Percentiles rank a stretch among this genome's conserved stretches.
Evolutionary conservation across 1,140 invertebrate genomes (phyloP).

Genomic region (Drosophila sucinea): DNA sequence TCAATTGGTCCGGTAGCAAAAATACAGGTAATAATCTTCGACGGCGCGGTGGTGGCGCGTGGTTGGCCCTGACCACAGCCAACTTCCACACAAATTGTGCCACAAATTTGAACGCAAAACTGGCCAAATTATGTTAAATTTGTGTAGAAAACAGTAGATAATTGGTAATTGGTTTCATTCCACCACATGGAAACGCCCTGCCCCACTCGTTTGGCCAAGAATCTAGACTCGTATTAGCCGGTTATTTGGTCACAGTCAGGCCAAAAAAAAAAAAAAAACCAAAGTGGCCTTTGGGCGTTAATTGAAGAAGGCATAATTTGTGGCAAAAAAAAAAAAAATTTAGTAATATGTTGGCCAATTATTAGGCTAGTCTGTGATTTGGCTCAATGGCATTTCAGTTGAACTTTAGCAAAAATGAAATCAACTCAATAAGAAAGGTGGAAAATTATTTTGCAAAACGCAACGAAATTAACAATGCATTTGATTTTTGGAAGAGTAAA

Average conservation of each 20-base stretch:
- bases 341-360: conserved; percentile 59
- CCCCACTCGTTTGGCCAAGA: conserved; percentile 26
- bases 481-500: neutral
- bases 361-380: conserved; percentile 32
- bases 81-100: conserved; percentile 75
- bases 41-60: conserved; percentile 29
- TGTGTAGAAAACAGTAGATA: conserved; percentile 82
- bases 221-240: conserved; percentile 57
- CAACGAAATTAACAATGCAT: neutral
- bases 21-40: conserved; percentile 43
- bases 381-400: conserved; percentile 39
- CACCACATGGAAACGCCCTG: conserved; percentile 25
- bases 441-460: neutral
- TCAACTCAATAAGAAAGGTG: neutral
- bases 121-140: conserved; percentile 82
- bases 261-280: conserved; percentile 1
- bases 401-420: conserved; percentile 9
- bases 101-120: conserved; percentile 80
- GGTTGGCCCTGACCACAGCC: conserved; percentile 81
- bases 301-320: conserved; percentile 75
- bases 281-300: conserved; percentile 63
- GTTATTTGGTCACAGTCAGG: conserved; percentile 44
- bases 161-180: conserved; percentile 81
- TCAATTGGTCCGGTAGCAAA: conserved; percentile 28
- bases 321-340: conserved; percentile 22